Evolutionary conservation across 2,888 invertebrate genomes (phyloP), one percentile per base, ranked within the genome.

Genomic region (Drosophila mercatorum): DNA sequence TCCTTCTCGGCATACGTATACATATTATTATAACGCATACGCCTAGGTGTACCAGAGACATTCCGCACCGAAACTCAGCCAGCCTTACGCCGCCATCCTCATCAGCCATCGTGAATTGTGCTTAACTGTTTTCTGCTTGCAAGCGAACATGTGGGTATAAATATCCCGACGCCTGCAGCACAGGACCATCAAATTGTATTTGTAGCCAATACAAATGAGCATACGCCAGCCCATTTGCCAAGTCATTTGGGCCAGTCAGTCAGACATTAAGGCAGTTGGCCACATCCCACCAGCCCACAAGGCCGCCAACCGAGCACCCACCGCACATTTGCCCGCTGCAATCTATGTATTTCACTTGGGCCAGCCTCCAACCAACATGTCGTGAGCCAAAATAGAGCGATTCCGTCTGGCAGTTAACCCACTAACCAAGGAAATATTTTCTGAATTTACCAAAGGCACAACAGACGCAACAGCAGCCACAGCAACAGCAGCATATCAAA

Each of bases 151-250:
- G 77, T 87, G 74, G 80, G 84, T 80, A 69, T 84, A 78, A 77
- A 80, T 57, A 81, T 84, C 69, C 69, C n/a, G 68, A 56, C 49
- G 85, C 84, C 84, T 87, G 81, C 80, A 78, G 83, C 67, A 61
- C 62, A 43, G 68, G 66, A 52, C 75, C 68, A 87, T 87, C 87
- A 84, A 87, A 87, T 87, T 88, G 86, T 87, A 84, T 88, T 88
- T 87, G 89, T 83, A 81, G 81, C 81, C 86, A 84, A 87, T 87
- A 86, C 89, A 86, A 86, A 88, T 86, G 88, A 88, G 87, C 88
- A 86, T 86, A 85, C 83, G 88, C 75, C 87, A 82, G 82, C 77
- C 87, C 82, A 88, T 86, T 86, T 88, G 82, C 82, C 83, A 87
- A 83, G 82, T 76, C 78, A 78, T 73, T 78, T 78, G 78, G 78